Evolutionary conservation across 1,140 invertebrate species (phyloP).

Genomic region (Manduca sexta): DNA sequence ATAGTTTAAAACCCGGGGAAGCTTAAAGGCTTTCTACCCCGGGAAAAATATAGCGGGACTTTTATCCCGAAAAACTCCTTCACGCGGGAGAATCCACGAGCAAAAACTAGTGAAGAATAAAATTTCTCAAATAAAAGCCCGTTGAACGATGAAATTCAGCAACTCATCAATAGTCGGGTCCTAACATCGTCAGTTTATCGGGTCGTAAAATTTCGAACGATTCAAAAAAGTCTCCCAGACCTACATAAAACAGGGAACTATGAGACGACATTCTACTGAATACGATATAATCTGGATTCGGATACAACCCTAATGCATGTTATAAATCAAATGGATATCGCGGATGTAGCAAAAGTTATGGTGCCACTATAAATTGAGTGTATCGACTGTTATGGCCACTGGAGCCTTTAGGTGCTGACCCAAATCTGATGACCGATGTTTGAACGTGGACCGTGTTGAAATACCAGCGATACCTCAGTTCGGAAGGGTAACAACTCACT

Average conservation of each 20-base stretch:
- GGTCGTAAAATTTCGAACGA: slow-evolving; percentile 4
- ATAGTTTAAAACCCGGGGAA: no score
- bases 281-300: slow-evolving; percentile 31
- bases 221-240: slow-evolving; percentile 1
- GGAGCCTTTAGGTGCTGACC: slow-evolving; percentile 15
- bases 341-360: slow-evolving; percentile 43
- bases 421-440: slow-evolving; percentile 5
- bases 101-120: no score
- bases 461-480: no score
- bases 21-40: no score
- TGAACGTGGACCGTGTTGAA: neutral
- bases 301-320: slow-evolving; percentile 36
- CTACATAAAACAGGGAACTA: slow-evolving; percentile 1
- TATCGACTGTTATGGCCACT: slow-evolving; percentile 32
- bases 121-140: no score
- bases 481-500: no score
- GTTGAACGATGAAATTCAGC: neutral
- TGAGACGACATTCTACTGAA: slow-evolving; percentile 23
- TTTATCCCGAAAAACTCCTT: no score
- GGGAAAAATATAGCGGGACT: no score
- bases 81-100: no score
- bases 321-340: slow-evolving; percentile 40
- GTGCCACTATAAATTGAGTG: slow-evolving; percentile 38
- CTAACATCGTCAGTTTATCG: slow-evolving; percentile 4
- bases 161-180: neutral